Base-by-base conservation (phyloP, 2,888 invertebrate genomes). In the Sarcophaga carnaria region DNA sequence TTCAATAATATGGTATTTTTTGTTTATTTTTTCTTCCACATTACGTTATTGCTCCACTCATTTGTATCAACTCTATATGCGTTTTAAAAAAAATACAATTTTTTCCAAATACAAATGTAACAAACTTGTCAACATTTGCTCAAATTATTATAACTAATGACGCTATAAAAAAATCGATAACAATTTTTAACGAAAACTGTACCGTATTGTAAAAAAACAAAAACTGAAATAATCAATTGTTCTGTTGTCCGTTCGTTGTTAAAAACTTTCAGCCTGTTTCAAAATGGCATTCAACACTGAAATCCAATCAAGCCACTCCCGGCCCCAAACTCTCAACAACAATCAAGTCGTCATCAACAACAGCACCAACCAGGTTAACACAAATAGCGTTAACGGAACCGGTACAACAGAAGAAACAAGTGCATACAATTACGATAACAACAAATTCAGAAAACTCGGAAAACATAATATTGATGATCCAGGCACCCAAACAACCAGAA, bases 211-310 rank as follows among this genome's bases (percentile, higher is more conserved):
- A 27, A 72, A 62, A 62, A 66, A 72, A 25, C 12, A 3, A 8
- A 3, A 64, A 64, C 59, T 59, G 45, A 37, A 10, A 37, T 10
- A 37, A 37, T 37, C 37, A 37, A 54, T 4, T 54, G 54, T 76
- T 78, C 62, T 77, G 59, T 86, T 86, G 74, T 75, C 75, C 78
- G 69, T 78, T 83, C 72, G 60, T 45, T 54, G 14, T 54, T 54
- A 14, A 14, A 54, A 54, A 54, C 12, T 54, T 54, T 54, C 89
- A 92, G 92, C 91, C 92, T 75, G 91, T 91, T 91, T 92, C 92
- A 92, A 92, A 91, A 92, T 92, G 92, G 92, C 92, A 91, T 91
- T 91, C 91, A 91, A 86, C 89, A 90, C 90, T 89, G 90, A 90
- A 90, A 76, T 88, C 90, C 90, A 90, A 89, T 88, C 90, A 85